Evolutionary conservation across 2,797 vertebrate genomes (phyloP).

Genomic region (Notolepis coatsorum): DNA sequence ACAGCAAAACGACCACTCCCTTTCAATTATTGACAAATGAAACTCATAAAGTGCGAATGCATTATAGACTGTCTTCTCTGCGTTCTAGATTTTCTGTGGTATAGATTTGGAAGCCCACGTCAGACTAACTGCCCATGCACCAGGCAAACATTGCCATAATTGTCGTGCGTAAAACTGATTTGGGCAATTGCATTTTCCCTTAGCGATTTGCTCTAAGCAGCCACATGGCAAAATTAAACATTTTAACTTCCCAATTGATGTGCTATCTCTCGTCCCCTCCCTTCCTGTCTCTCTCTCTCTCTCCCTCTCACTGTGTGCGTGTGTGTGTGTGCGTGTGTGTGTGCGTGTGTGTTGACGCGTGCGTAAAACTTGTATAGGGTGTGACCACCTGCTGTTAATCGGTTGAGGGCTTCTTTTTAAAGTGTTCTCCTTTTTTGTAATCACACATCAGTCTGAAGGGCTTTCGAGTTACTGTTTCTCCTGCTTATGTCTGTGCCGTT

Average conservation of each 20-base stretch:
- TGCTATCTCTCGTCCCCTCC: no score
- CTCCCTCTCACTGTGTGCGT: no score
- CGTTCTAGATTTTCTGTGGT: conserved; percentile 31
- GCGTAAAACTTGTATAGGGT: conserved; percentile 50
- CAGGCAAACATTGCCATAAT: conserved; percentile 22
- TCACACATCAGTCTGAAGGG: conserved; percentile 99
- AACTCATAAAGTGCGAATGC: conserved; percentile 87
- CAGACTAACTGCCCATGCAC: conserved; percentile 20
- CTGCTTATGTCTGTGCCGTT: conserved; percentile 94
- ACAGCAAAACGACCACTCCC: conserved; percentile 73
- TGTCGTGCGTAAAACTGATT: conserved; percentile 50
- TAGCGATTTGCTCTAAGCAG: conserved; percentile 43
- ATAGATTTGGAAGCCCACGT: conserved; percentile 59
- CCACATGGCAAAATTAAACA: conserved; percentile 47
- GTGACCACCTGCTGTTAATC: conserved; percentile 68
- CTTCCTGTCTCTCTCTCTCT: no score
- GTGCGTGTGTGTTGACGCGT: conserved; percentile 20
- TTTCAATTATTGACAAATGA: conserved; percentile 74
- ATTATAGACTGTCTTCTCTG: conserved; percentile 69
- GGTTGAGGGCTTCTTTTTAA: conserved; percentile 51
- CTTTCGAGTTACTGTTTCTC: conserved; percentile 95
- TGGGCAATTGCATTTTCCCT: conserved; percentile 43
- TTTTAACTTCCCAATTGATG: conserved; percentile 45
- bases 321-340: no score
- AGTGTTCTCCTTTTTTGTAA: conserved; percentile 47